Evolutionary conservation across 2,888 invertebrate genomes (phyloP).

Genomic region (Drosophila lacicola): DNA sequence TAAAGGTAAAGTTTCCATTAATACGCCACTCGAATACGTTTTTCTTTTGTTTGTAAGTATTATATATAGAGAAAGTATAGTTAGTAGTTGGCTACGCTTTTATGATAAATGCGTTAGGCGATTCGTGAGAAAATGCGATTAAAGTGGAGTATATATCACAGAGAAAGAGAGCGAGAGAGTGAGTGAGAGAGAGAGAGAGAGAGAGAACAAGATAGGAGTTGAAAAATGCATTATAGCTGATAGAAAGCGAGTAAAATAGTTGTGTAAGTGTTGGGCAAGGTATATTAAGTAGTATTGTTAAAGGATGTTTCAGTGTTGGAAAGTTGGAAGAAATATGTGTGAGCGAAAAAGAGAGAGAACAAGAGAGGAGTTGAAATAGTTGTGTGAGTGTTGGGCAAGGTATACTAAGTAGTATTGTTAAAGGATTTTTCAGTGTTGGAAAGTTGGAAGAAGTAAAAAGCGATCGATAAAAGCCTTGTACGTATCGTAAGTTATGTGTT

Average conservation of each 20-base stretch:
- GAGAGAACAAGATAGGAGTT: slow-evolving; percentile 46
- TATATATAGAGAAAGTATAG: slow-evolving; percentile 16
- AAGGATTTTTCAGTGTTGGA: slow-evolving; percentile 9
- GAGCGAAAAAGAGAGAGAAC: too few species aligned
- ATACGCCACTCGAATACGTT: slow-evolving; percentile 46
- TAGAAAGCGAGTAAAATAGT: slow-evolving; percentile 23
- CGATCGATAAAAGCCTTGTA: not conserved
- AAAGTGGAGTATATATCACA: slow-evolving; percentile 34
- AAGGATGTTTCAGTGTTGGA: not conserved
- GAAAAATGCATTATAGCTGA: slow-evolving; percentile 48
- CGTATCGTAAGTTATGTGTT: too few species aligned
- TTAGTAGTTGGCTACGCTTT: slow-evolving; percentile 43
- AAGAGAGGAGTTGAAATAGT: not conserved
- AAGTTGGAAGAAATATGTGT: not conserved
- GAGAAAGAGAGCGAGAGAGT: not conserved
- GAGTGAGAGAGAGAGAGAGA: slow-evolving; percentile 1
- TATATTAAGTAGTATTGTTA: not conserved
- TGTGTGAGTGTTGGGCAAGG: not conserved
- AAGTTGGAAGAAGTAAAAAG: not conserved
- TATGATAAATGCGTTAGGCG: slow-evolving; percentile 44
- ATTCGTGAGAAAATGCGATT: slow-evolving; percentile 35
- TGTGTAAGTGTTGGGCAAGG: slow-evolving; percentile 4
- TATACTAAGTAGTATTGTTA: not conserved
- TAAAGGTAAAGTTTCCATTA: slow-evolving; percentile 73
- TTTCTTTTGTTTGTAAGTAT: not conserved